Evolutionary conservation across 2,113 vertebrate genomes (phyloP).

Genomic region (Erythrolamprus reginae): DNA sequence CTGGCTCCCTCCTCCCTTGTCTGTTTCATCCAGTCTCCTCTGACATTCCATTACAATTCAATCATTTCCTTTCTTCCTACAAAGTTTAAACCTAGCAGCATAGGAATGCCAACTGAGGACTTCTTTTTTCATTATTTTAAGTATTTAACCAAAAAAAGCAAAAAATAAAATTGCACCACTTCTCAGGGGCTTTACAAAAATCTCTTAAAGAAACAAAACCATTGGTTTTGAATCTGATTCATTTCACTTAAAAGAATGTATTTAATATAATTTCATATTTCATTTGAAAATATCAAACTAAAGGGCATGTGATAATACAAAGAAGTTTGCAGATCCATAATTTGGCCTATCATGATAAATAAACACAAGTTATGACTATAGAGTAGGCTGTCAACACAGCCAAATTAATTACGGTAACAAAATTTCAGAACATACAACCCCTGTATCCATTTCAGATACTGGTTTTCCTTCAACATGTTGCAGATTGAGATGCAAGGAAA

Average conservation of each 20-base stretch:
- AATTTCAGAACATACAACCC: neutral
- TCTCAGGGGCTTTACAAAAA: neutral
- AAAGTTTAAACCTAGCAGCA: conserved; percentile 53
- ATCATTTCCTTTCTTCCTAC: conserved; percentile 58
- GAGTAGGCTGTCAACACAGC: neutral
- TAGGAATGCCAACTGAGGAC: conserved; percentile 52
- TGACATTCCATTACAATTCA: conserved; percentile 62
- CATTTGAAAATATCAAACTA: conserved; percentile 23
- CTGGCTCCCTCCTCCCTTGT: conserved; percentile 17
- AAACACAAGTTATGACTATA: neutral
- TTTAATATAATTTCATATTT: neutral
- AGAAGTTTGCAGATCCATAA: conserved; percentile 44
- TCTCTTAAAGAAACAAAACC: conserved; percentile 16
- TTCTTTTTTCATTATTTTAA: conserved; percentile 44
- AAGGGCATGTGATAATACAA: conserved; percentile 49
- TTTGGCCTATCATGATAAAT: conserved; percentile 44
- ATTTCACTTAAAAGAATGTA: neutral
- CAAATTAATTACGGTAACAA: neutral
- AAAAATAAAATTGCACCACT: neutral
- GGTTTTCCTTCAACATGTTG: neutral
- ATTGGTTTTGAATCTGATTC: conserved; percentile 13
- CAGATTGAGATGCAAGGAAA: neutral
- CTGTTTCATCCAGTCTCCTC: conserved; percentile 51
- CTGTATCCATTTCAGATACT: neutral
- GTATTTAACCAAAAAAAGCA: conserved; percentile 17